Percentiles rank a stretch among this genome's conserved stretches.
Conservation (phyloP, 2,113 vertebrate genomes). For the Sclerurus mexicanus region DNA sequence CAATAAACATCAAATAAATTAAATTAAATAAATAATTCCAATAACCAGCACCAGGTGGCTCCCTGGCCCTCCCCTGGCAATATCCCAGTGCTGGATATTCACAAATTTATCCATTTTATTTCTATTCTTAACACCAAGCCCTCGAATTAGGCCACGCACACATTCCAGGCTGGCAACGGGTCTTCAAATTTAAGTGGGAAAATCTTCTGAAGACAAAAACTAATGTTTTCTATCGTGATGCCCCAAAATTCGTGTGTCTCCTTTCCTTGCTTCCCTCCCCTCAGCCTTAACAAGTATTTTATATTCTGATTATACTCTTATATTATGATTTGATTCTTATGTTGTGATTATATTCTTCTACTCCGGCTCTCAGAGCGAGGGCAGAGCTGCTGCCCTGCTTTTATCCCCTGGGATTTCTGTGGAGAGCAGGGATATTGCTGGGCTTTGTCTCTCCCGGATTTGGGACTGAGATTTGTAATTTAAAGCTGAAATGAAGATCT, state of each 20-base stretch:
- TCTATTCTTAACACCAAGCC: neutral
- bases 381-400: neutral
- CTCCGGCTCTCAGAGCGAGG: neutral
- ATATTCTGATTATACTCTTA: neutral
- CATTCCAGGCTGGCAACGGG: neutral
- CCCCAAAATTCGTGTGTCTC: neutral
- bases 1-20: neutral
- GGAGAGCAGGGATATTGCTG: rapidly evolving
- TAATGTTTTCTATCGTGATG: neutral
- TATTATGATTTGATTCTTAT: neutral
- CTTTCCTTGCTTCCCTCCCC: neutral
- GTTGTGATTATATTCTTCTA: neutral
- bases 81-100: neutral
- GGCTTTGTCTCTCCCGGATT: rapidly evolving
- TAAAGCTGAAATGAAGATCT: neutral
- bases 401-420: neutral
- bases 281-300: neutral
- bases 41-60: rapidly evolving
- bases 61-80: neutral
- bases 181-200: neutral
- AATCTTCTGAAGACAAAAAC: neutral
- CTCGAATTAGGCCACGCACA: neutral
- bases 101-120: neutral
- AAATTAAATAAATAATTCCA: neutral
- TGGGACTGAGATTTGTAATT: neutral